Conservation (phyloP, 2,797 vertebrate species). For the Euphonia xanthogaster region DNA sequence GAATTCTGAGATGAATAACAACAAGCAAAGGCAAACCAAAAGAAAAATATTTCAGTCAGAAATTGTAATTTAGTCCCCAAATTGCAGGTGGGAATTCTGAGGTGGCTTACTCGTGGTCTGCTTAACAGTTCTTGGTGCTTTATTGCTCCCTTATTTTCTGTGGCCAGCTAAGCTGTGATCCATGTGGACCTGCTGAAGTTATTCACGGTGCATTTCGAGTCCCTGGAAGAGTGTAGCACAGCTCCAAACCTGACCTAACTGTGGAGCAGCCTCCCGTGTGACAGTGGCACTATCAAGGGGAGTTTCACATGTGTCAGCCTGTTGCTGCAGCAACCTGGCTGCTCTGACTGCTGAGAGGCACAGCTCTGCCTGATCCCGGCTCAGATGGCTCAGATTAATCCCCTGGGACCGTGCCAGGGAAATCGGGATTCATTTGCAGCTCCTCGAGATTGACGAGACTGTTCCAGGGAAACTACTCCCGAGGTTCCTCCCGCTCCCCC, state of each 20-base stretch:
- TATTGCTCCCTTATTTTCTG: not conserved
- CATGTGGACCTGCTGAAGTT: not conserved
- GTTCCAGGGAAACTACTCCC: not conserved
- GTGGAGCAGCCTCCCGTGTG: not conserved
- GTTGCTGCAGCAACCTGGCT: conserved; percentile 25
- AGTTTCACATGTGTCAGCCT: not conserved
- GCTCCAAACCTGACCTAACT: not conserved
- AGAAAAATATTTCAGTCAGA: not conserved
- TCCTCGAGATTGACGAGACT: not conserved
- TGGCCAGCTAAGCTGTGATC: not conserved
- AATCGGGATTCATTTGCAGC: not conserved
- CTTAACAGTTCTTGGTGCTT: not conserved
- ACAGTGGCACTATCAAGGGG: not conserved
- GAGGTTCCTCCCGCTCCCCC: not conserved
- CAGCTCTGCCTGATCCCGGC: not conserved
- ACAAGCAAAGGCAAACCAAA: not conserved
- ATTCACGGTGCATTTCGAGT: not conserved
- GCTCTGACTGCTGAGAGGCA: not conserved
- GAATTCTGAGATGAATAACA: not conserved
- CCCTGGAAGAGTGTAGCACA: not conserved
- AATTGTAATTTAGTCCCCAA: not conserved
- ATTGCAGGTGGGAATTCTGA: not conserved
- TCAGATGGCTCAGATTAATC: not conserved
- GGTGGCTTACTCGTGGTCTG: not conserved
- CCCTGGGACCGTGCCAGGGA: not conserved